A percentile compares a stretch with the other conserved stretches of the same genome.
phyloP scores from a whole-genome alignment of 64 coral and sea anemone species.

The Exaiptasia diaphana region DNA sequence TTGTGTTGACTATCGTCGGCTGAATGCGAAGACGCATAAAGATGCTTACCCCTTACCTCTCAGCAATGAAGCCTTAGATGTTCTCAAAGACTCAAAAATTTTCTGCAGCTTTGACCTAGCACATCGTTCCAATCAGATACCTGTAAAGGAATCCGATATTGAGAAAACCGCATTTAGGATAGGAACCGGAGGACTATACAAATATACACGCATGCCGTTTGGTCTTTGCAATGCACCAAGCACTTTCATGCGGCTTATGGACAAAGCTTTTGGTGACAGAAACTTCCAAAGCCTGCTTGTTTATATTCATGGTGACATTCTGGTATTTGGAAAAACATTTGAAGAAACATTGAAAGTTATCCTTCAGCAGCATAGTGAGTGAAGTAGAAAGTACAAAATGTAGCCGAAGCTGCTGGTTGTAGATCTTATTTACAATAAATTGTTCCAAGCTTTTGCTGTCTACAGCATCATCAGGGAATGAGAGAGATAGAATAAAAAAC shows the following conservation, averaged over 20 bases:
- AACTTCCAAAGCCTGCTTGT: background rate
- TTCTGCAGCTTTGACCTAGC: background rate
- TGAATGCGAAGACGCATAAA: background rate
- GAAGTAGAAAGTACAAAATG: conserved; percentile 14
- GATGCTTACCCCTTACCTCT: background rate
- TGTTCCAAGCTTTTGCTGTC: conserved; percentile 15
- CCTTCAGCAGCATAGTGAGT: background rate
- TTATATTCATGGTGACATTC: conserved; percentile 38
- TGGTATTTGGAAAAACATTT: background rate
- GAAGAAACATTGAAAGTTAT: background rate
- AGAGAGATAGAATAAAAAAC: background rate
- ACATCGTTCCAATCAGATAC: background rate
- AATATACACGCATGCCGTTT: conserved; percentile 14
- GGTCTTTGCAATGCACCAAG: background rate
- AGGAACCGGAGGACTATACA: conserved; percentile 1
- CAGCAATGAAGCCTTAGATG: background rate
- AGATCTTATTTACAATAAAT: background rate
- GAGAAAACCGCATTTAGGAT: conserved; percentile 52
- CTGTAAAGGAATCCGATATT: background rate
- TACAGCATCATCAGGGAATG: background rate
- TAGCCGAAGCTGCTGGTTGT: conserved; percentile 33
- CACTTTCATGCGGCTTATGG: conserved; percentile 20
- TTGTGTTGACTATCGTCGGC: background rate
- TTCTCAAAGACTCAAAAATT: background rate
- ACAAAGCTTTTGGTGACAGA: conserved; percentile 10